Evolutionary conservation across 2,888 invertebrate species (phyloP).

Genomic region (Heliconius erato): DNA sequence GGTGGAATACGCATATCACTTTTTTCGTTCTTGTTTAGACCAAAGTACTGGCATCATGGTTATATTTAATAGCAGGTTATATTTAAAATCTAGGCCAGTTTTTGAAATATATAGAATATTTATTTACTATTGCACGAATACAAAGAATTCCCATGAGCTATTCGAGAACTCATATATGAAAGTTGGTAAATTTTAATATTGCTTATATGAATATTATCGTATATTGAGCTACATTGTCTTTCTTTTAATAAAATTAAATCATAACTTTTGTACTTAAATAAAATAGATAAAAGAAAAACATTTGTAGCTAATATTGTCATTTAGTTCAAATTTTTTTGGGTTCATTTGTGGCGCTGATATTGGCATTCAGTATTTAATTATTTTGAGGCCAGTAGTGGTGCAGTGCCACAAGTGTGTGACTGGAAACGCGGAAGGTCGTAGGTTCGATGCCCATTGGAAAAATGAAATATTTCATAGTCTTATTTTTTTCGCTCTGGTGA

Average conservation of each 20-base stretch:
- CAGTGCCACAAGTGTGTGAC: too few relatives aligned
- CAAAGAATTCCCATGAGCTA: not conserved
- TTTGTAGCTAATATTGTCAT: not conserved
- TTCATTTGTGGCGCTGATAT: too few relatives aligned
- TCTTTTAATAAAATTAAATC: not conserved
- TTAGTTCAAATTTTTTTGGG: too few relatives aligned
- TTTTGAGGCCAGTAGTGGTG: too few relatives aligned
- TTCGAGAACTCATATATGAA: not conserved
- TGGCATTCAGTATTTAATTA: too few relatives aligned
- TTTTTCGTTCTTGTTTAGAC: not conserved
- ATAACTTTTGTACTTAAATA: not conserved
- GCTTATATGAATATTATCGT: slow-evolving; percentile 6
- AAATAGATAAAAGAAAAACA: not conserved
- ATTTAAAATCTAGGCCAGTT: not conserved
- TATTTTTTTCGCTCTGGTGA: too few relatives aligned
- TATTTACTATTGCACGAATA: not conserved
- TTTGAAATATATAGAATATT: not conserved
- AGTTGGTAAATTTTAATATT: slow-evolving; percentile 8
- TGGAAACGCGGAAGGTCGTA: too few relatives aligned
- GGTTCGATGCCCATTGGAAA: too few relatives aligned
- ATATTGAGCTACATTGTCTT: not conserved
- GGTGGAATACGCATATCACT: too few relatives aligned
- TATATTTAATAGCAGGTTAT: not conserved
- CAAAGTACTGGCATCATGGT: not conserved
- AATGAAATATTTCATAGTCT: too few relatives aligned